A percentile compares a stretch with the other conserved stretches of the same genome.
Evolutionary conservation across 2,797 vertebrate species (phyloP).

Genomic region (Brachyalestes nurse): DNA sequence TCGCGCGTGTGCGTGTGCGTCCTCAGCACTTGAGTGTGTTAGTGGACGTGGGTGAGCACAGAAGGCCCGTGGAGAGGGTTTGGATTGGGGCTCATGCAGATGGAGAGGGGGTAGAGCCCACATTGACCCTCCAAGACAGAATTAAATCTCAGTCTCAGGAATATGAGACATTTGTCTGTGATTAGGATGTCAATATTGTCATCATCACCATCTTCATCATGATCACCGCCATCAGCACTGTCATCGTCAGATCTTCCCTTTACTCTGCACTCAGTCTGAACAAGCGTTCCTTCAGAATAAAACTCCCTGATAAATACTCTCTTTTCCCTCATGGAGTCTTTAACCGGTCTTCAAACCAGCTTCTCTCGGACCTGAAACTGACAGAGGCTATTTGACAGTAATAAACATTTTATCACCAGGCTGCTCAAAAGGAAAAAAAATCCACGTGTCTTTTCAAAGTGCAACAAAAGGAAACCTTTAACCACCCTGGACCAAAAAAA

Average conservation of each 20-base stretch:
- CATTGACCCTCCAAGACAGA: conserved; percentile 72
- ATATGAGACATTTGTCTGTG: conserved; percentile 60
- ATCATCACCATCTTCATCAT: not conserved
- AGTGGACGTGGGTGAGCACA: conserved; percentile 67
- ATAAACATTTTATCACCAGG: conserved; percentile 29
- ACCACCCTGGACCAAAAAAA: conserved; percentile 46
- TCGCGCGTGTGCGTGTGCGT: not conserved
- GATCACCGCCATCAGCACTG: not conserved
- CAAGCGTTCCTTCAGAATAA: not conserved
- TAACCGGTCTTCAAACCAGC: not conserved
- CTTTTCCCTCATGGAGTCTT: no score
- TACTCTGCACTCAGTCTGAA: conserved; percentile 2
- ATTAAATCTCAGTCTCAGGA: conserved; percentile 69
- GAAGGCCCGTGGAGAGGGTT: conserved; percentile 70
- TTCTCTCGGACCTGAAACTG: not conserved
- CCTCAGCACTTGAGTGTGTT: conserved; percentile 68
- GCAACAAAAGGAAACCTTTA: conserved; percentile 41
- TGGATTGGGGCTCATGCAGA: conserved; percentile 68
- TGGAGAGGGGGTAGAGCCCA: conserved; percentile 69
- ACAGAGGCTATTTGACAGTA: conserved; percentile 11
- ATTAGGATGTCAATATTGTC: not conserved
- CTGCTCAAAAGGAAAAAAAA: conserved; percentile 28
- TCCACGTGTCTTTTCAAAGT: conserved; percentile 50
- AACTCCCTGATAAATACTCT: conserved; percentile 4
- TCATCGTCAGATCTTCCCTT: not conserved